A percentile compares a stretch with the other conserved stretches of the same genome.
Evolutionary conservation across 2,797 vertebrate genomes (phyloP).

Genomic region (Sphenodon punctatus): DNA sequence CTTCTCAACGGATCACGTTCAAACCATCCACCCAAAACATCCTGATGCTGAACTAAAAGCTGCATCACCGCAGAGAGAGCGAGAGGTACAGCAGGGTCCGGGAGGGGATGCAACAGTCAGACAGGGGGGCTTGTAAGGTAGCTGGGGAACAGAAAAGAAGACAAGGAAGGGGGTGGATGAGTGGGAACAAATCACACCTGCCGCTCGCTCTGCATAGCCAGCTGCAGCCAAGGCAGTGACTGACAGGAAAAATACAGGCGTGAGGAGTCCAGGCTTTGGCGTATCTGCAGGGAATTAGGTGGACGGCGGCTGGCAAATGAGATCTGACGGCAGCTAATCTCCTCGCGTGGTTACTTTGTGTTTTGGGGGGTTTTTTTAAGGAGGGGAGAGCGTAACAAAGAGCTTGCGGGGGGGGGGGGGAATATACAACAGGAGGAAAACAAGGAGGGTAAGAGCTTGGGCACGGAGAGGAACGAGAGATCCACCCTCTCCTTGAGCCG

Average conservation of each 20-base stretch:
- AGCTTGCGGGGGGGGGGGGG: not conserved
- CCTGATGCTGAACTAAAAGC: not conserved
- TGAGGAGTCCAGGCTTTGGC: not conserved
- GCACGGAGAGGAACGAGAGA: too few relatives aligned
- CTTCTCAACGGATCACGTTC: constrained; percentile 18
- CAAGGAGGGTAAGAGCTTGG: too few relatives aligned
- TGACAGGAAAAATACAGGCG: constrained; percentile 33
- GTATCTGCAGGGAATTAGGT: constrained; percentile 31
- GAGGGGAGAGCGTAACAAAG: constrained; percentile 11
- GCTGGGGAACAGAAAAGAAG: not conserved
- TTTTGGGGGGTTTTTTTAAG: not conserved
- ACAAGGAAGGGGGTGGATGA: not conserved
- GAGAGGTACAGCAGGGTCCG: not conserved
- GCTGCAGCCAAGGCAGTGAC: constrained; percentile 56
- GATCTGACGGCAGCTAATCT: not conserved
- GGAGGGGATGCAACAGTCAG: constrained; percentile 23
- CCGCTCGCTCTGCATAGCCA: constrained; percentile 46
- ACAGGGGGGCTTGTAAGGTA: constrained; percentile 4
- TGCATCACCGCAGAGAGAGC: not conserved
- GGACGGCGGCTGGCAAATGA: not conserved
- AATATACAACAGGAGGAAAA: too few relatives aligned
- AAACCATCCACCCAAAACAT: not conserved
- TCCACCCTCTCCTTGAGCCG: too few relatives aligned
- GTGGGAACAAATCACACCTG: constrained; percentile 62
- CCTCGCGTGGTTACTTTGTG: not conserved